These are phyloP conservation scores for Heteropelma amictum DNA, from an alignment of 2,888 invertebrate species.

Conservation along the genomic window DNA sequence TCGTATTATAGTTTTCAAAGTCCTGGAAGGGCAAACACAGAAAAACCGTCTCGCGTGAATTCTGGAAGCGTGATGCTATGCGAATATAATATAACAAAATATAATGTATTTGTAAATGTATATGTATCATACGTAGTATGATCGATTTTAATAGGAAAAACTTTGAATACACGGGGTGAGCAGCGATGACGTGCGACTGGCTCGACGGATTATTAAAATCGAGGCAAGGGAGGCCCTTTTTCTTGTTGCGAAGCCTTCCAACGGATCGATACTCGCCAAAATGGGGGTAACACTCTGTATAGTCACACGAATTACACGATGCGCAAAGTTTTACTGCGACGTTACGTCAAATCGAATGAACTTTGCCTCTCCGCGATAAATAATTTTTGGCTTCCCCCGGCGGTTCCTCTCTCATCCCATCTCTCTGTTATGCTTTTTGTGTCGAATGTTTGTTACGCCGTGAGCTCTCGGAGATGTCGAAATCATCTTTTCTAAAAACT, in stretches of 20 bases:
- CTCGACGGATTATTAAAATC: conserved; percentile 11
- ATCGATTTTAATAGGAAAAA: conserved; percentile 5
- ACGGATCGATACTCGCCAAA: conserved; percentile 23
- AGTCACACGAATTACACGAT: not conserved
- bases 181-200: conserved; percentile 14
- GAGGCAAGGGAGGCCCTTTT: conserved; percentile 28
- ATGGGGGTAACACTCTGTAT: not conserved
- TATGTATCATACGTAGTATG: not conserved
- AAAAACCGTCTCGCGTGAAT: too few species aligned
- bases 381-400: not conserved
- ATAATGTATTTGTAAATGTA: not conserved
- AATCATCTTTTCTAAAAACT: too few species aligned
- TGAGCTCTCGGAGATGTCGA: too few species aligned
- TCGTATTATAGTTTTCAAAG: too few species aligned
- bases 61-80: too few species aligned
- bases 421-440: too few species aligned
- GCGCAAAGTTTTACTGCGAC: conserved; percentile 31
- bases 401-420: not conserved
- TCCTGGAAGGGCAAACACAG: too few species aligned
- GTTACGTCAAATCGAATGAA: too few species aligned
- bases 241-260: conserved; percentile 1
- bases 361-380: not conserved
- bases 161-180: not conserved
- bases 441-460: too few species aligned
- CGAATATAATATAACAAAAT: too few species aligned